phyloP scores from a whole-genome alignment of 2,113 vertebrate genomes.

The Micromys minutus region DNA sequence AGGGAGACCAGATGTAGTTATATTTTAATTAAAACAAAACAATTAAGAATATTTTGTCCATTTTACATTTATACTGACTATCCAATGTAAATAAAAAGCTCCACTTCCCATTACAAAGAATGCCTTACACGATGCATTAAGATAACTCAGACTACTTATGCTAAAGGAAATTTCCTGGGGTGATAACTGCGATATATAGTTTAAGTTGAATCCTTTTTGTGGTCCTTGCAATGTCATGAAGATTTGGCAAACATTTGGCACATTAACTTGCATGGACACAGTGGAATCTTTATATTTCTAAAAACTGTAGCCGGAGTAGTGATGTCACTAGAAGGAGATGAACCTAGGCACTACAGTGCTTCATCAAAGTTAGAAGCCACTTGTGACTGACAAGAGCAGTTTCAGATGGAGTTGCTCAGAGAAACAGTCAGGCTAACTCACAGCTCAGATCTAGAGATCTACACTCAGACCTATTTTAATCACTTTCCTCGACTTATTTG shows the following conservation, averaged over 20 bases:
- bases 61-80: neutral
- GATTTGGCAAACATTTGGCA: conserved; percentile 18
- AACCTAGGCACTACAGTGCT: neutral
- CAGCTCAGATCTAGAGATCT: neutral
- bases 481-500: conserved; percentile 47
- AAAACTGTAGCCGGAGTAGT: neutral
- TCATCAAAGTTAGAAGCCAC: neutral
- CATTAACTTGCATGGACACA: conserved; percentile 20
- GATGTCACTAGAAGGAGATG: conserved; percentile 23
- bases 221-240: neutral
- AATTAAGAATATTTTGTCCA: neutral
- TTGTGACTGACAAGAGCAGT: neutral
- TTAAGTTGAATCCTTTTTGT: neutral
- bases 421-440: neutral
- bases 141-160: neutral
- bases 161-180: neutral
- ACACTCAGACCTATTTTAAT: conserved; percentile 43
- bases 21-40: neutral
- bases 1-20: neutral
- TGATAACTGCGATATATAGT: neutral
- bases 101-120: neutral
- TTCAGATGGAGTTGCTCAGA: neutral
- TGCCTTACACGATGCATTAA: neutral
- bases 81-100: neutral
- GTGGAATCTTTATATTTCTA: neutral